Base-by-base conservation (phyloP, 2,113 vertebrate genomes). In the Lagopus leucura region DNA sequence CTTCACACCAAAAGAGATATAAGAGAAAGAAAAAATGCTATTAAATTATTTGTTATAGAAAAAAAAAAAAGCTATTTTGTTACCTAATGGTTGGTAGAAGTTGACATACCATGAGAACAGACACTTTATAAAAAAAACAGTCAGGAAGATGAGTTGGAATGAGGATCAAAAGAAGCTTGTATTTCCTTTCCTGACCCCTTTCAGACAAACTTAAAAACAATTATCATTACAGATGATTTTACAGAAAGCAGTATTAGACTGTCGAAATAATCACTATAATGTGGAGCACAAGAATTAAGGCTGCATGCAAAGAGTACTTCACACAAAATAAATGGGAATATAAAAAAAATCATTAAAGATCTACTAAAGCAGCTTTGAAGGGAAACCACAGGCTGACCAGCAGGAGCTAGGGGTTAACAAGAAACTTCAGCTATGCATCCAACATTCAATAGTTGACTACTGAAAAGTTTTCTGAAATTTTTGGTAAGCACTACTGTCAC, bases 91-190 rank as follows among this genome's bases (percentile, higher is more conserved):
- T 4, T 82, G 38, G 34, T 1, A 6, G 47, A 8, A 60, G 28
- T 22, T 76, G 48, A 83, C 82, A 92, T 19, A 21, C 8, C 43
- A 47, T 0, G 0, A 25, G 8, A 92, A 52, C 2, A 50, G 19
- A 57, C 0, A 1, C 5, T 75, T 88, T 64, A 50, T 19, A 17
- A 47, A 79, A 47, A 79, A 78, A 88, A 61, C 13, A 77, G 22
- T 55, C 40, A 73, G 67, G 57, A 79, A 76, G 57, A 86, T 17
- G 30, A 54, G 18, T 88, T 22, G 11, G 16, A 79, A 4, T 2
- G 17, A 67, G 10, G 21, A 82, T 13, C 0, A 0, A 16, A 6
- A 5, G 40, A 63, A 22, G 36, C 18, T 42, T 34, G 10, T 15
- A 58, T 38, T 80, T 24, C 19, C 10, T 45, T 20, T 57, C 19